Conservation (phyloP, 1,140 invertebrate genomes). For the Adelges cooleyi region DNA sequence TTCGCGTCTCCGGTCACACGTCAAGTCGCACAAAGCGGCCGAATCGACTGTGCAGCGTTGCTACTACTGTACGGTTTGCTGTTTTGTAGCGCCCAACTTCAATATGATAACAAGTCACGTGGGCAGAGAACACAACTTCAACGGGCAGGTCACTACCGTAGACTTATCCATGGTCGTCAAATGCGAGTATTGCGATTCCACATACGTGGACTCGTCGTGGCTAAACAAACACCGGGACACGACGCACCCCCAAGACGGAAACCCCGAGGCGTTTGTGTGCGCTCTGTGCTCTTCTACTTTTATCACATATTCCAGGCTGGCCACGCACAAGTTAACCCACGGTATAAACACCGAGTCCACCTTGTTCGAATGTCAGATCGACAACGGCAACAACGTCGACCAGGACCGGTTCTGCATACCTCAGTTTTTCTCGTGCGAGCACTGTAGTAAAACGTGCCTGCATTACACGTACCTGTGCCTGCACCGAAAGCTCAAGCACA, state of each 20-base stretch:
- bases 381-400: conserved; percentile 31
- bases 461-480: conserved; percentile 40
- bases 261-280: conserved; percentile 28
- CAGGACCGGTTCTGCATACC: conserved; percentile 41
- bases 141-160: conserved; percentile 34
- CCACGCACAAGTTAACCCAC: conserved; percentile 43
- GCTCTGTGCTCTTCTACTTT: conserved; percentile 41
- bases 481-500: conserved; percentile 41
- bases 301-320: conserved; percentile 42
- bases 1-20: conserved; percentile 42
- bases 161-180: conserved; percentile 41
- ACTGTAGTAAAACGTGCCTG: conserved; percentile 28
- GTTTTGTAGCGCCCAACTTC: conserved; percentile 5
- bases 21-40: conserved; percentile 39
- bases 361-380: conserved; percentile 31
- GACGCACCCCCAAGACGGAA: neutral
- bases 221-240: conserved; percentile 26
- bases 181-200: conserved; percentile 42
- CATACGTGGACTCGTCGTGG: conserved; percentile 35
- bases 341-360: conserved; percentile 41
- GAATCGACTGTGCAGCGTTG: conserved; percentile 38
- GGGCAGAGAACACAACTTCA: neutral
- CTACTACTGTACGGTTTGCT: conserved; percentile 35
- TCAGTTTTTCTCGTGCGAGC: conserved; percentile 43
- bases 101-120: neutral